Base-by-base conservation (phyloP, 2,113 vertebrate species). In the Brachirus orientalis region DNA sequence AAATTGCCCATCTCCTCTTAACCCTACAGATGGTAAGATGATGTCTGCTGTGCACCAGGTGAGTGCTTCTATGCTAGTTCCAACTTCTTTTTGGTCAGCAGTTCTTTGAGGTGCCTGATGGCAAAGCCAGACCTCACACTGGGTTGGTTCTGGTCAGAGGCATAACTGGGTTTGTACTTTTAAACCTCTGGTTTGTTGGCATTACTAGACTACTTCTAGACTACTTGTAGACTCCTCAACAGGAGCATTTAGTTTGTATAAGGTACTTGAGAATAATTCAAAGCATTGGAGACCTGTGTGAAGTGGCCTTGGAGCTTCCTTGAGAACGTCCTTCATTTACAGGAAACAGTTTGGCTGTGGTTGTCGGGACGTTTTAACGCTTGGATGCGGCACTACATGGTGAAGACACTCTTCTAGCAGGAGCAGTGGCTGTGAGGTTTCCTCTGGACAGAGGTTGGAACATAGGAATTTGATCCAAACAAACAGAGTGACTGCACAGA, bases 371-470 rank as follows among this genome's bases (percentile, higher is more conserved):
- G n/a, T 4, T 0, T 36, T 40, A 19, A 7, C 6, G 66, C 6
- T 10, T n/a, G 1, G 20, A 20, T n/a, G n/a, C n/a, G n/a, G n/a
- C n/a, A n/a, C 1, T 3, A 1, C 6, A 2, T 0, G 3, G 18
- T 13, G 2, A 1, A 14, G 7, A 7, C n/a, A 69, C 80, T 3
- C 20, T 55, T 8, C 7, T 59, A n/a, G 50, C 84, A 1, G 0
- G 17, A 12, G 0, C 66, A 0, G 7, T 66, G 55, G 64, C 67
- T 5, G 58, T 82, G 0, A 72, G n/a, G 82, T 1, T 12, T 50
- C 6, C 18, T 47, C n/a, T 0, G 6, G 0, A n/a, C 20, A 16
- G 43, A 2, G 2, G 5, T 10, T 1, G 28, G 38, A 0, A 0
- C 11, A n/a, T 22, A 17, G 19, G 10, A 36, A 2, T 4, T 22